Evolutionary conservation across 2,797 vertebrate genomes (phyloP).

Genomic region (Menidia menidia): DNA sequence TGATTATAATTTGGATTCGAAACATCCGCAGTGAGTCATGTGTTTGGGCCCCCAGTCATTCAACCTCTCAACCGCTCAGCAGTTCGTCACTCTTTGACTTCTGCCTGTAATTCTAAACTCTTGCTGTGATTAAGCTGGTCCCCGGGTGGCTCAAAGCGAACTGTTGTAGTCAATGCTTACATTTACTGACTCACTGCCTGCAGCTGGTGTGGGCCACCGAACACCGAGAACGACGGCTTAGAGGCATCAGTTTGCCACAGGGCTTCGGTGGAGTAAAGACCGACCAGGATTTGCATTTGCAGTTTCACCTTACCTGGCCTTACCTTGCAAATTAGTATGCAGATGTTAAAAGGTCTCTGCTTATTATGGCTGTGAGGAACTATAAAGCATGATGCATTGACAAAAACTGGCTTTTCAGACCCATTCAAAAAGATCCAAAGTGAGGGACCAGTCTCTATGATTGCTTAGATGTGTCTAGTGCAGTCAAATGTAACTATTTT

Average conservation of each 20-base stretch:
- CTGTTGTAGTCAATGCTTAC: neutral
- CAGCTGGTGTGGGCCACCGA: neutral
- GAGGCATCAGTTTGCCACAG: neutral
- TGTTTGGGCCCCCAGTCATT: neutral
- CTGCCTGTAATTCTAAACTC: neutral
- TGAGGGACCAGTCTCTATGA: no score
- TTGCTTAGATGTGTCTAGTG: no score
- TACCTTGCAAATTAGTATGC: neutral
- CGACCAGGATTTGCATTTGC: neutral
- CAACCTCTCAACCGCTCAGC: no score
- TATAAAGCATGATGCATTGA: no score
- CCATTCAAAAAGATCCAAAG: no score
- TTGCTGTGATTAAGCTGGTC: neutral
- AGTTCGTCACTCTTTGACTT: neutral
- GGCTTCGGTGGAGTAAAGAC: neutral
- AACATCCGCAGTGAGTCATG: neutral
- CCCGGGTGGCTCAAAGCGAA: neutral
- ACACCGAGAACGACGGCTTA: neutral
- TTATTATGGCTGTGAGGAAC: neutral
- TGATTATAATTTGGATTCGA: neutral
- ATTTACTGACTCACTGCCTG: neutral
- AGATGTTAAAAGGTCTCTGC: neutral
- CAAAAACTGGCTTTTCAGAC: no score
- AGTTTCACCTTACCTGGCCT: neutral
- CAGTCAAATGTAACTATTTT: no score